Percentiles rank a stretch among this genome's conserved stretches.
Conservation (phyloP, 2,797 vertebrate species). For the Halcyon chelicuti region DNA sequence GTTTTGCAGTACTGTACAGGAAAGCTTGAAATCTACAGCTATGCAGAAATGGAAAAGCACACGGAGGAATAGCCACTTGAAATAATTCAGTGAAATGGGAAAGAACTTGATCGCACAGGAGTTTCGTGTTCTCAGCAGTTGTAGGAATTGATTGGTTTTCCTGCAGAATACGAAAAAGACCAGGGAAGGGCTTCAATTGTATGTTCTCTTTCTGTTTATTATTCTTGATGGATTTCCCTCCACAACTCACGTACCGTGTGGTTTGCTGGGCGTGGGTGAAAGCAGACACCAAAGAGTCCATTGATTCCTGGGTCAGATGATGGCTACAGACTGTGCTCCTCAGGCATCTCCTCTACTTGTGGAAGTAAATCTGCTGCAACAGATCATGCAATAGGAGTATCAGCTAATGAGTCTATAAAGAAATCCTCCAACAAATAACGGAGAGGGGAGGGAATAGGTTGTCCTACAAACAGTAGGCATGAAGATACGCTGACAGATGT, state of each 20-base stretch:
- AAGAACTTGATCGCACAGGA: not conserved
- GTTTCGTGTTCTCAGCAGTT: not conserved
- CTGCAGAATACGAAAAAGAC: not conserved
- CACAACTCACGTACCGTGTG: not conserved
- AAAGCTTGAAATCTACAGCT: constrained; percentile 42
- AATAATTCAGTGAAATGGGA: constrained; percentile 11
- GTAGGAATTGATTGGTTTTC: not conserved
- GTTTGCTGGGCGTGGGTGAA: not conserved
- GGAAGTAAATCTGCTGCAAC: not conserved
- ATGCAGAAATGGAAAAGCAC: constrained; percentile 16
- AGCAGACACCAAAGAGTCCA: not conserved
- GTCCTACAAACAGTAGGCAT: not conserved
- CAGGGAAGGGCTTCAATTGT: not conserved
- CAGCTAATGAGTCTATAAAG: not conserved
- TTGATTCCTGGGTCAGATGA: not conserved
- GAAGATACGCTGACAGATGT: not conserved
- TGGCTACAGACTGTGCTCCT: not conserved
- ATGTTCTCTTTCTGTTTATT: not conserved
- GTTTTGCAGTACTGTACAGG: not conserved
- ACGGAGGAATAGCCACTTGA: not conserved
- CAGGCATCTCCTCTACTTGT: not conserved
- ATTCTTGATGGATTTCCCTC: not conserved
- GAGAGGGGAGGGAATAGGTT: not conserved
- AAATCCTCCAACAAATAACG: not conserved
- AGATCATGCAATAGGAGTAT: not conserved